Conservation (phyloP, 2,888 invertebrate genomes). For the Polymixis lichenea region DNA sequence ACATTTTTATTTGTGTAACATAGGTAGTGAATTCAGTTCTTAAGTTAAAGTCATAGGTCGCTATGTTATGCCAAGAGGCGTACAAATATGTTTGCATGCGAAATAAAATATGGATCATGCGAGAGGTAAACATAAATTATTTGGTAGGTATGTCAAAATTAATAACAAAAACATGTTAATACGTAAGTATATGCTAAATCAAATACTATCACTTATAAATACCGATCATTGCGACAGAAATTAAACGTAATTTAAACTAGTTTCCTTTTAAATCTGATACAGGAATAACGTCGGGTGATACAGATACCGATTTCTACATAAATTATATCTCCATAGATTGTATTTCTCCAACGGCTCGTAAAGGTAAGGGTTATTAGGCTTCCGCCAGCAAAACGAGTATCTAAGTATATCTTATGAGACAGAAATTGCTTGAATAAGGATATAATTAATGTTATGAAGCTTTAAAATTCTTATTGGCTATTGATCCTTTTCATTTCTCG, state of each 20-base stretch:
- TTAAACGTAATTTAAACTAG: slow-evolving; percentile 5
- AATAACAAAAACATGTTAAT: too few species aligned
- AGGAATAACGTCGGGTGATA: slow-evolving; percentile 28
- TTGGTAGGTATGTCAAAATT: too few species aligned
- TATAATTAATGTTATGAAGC: slow-evolving; percentile 30
- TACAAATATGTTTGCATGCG: too few species aligned
- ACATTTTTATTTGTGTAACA: too few species aligned
- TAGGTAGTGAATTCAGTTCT: too few species aligned
- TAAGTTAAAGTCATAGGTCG: too few species aligned
- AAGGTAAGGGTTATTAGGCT: slow-evolving; percentile 56
- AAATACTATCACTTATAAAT: neutral
- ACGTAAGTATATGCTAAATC: neutral
- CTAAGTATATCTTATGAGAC: slow-evolving; percentile 51
- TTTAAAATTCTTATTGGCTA: slow-evolving; percentile 37
- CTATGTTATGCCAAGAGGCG: too few species aligned
- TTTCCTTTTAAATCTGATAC: slow-evolving; percentile 28
- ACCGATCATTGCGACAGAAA: neutral
- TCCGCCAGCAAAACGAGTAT: slow-evolving; percentile 41
- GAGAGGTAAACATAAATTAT: too few species aligned
- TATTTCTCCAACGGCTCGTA: slow-evolving; percentile 52
- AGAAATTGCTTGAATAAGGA: slow-evolving; percentile 38
- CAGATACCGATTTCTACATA: slow-evolving; percentile 52
- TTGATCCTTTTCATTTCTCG: slow-evolving; percentile 25
- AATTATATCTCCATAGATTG: slow-evolving; percentile 47
- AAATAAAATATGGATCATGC: too few species aligned